These are phyloP conservation scores for Bombus ignitus DNA, from an alignment of 1,140 invertebrate species.

Conservation along the genomic window DNA sequence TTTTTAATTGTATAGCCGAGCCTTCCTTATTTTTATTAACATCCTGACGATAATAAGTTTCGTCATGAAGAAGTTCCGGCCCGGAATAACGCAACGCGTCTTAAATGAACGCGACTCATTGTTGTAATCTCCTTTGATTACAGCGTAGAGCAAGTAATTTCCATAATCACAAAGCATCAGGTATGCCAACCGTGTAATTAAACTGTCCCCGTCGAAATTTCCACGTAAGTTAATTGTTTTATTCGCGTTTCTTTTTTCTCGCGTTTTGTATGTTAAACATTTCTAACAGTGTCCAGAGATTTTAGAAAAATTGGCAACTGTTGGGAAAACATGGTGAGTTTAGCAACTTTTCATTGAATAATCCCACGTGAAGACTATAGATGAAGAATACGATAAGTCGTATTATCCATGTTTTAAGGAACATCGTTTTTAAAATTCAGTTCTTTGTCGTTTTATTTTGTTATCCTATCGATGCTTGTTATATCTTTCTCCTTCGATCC, in stretches of 20 bases:
- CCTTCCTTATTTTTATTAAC: background rate
- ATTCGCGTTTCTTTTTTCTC: background rate
- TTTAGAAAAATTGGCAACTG: background rate
- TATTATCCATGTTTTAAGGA: background rate
- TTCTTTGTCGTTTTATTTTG: background rate
- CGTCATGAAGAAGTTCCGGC: background rate
- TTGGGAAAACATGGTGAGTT: background rate
- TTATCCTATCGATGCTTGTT: background rate
- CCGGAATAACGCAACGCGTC: background rate
- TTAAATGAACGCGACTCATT: background rate
- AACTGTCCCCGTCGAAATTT: background rate
- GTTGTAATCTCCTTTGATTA: background rate
- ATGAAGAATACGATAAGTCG: too few relatives aligned
- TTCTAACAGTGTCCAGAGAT: background rate
- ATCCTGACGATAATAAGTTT: constrained; percentile 7
- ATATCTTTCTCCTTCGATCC: background rate
- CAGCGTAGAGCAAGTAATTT: background rate
- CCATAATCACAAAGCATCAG: background rate
- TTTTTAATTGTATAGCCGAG: background rate
- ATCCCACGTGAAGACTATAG: too few relatives aligned
- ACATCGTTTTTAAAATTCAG: too few relatives aligned
- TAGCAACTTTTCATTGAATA: background rate
- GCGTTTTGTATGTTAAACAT: background rate
- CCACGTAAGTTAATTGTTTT: background rate
- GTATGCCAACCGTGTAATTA: background rate